A percentile compares a stretch with the other conserved stretches of the same genome.
Conservation (phyloP, 2,797 vertebrate genomes). For the Tenualosa thibaudeaui region DNA sequence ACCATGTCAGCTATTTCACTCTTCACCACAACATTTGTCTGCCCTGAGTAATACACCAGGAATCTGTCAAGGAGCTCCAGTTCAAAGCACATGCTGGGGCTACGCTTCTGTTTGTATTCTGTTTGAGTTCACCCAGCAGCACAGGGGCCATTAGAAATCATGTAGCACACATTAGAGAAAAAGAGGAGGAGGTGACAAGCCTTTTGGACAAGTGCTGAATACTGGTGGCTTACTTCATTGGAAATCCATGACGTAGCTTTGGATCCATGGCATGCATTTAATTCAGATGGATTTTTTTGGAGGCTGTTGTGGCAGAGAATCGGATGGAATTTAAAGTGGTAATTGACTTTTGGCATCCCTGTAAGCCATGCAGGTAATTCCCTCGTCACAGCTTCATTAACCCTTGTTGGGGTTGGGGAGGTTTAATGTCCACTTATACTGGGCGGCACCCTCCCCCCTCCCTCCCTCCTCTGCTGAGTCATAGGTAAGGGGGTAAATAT, state of each 20-base stretch:
- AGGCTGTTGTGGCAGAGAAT: slow-evolving; percentile 22
- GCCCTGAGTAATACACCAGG: neutral
- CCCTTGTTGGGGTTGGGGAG: neutral
- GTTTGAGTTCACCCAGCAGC: neutral
- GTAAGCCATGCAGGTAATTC: slow-evolving; percentile 35
- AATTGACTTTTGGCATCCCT: slow-evolving; percentile 29
- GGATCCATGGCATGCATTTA: slow-evolving; percentile 27
- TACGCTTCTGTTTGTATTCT: neutral
- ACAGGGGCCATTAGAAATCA: neutral
- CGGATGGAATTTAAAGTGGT: slow-evolving; percentile 38
- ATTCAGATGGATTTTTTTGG: slow-evolving; percentile 33
- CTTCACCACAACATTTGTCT: neutral
- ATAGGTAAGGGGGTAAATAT: slow-evolving; percentile 11
- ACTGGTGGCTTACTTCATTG: slow-evolving; percentile 19
- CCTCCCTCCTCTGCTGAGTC: slow-evolving; percentile 10
- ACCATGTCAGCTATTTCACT: neutral
- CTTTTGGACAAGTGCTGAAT: slow-evolving; percentile 21
- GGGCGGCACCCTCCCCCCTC: neutral
- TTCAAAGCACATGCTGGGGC: neutral
- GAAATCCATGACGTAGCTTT: slow-evolving; percentile 38
- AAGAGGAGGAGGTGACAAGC: neutral
- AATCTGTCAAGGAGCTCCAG: neutral
- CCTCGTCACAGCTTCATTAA: neutral
- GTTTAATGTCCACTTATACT: neutral
- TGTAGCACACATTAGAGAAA: neutral